phyloP scores from a whole-genome alignment of 2,888 invertebrate species.

The Brenthis ino region DNA sequence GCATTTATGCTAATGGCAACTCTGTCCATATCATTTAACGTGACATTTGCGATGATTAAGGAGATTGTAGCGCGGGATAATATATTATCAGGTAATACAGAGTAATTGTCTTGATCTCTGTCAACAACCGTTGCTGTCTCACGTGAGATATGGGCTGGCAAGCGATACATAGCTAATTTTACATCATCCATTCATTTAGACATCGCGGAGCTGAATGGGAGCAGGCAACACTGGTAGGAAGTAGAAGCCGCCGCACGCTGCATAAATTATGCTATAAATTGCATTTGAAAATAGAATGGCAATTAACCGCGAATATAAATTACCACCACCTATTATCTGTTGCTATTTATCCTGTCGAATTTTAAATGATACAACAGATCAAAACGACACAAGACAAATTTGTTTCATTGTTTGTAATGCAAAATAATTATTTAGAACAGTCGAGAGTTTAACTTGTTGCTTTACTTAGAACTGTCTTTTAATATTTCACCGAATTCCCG shows the following conservation, averaged over 20 bases:
- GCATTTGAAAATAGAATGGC: constrained; percentile 39
- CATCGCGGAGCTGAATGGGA: constrained; percentile 72
- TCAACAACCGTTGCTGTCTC: constrained; percentile 65
- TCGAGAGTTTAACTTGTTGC: constrained; percentile 43
- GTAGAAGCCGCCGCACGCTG: constrained; percentile 50
- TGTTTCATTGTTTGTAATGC: constrained; percentile 41
- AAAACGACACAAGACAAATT: constrained; percentile 40
- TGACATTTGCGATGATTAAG: constrained; percentile 66
- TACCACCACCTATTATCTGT: constrained; percentile 44
- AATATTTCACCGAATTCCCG: constrained; percentile 37
- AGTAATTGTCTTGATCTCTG: constrained; percentile 70
- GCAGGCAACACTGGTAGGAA: constrained; percentile 61
- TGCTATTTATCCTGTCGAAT: constrained; percentile 52
- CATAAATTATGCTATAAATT: constrained; percentile 67
- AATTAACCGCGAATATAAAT: constrained; percentile 49
- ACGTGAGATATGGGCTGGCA: constrained; percentile 77
- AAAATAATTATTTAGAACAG: constrained; percentile 43
- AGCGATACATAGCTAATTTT: constrained; percentile 72
- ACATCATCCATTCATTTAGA: constrained; percentile 75
- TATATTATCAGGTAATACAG: constrained; percentile 70
- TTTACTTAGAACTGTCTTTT: constrained; percentile 39
- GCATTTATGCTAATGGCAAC: constrained; percentile 38
- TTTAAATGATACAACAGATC: constrained; percentile 47
- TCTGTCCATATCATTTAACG: constrained; percentile 59
- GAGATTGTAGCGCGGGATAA: constrained; percentile 63